Evolutionary conservation across 2,797 vertebrate species (phyloP), one percentile per base, ranked within the genome.

Genomic region (Silurus aristotelis): DNA sequence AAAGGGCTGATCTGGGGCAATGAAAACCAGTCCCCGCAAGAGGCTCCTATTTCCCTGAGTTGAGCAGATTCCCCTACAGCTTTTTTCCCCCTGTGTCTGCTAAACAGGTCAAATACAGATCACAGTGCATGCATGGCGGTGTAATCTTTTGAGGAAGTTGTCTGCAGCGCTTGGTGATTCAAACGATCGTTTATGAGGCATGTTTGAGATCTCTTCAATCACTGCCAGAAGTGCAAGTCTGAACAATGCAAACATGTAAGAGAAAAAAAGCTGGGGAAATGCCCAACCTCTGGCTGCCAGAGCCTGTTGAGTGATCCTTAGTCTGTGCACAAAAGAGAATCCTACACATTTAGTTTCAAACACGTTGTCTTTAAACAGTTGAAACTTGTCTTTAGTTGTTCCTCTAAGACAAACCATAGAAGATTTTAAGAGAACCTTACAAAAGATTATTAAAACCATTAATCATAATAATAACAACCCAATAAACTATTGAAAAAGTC

Each of bases 11-110:
- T 89, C 68, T 82, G 83, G 76, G 86, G 89, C 91, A 92, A 93
- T 94, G 92, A 94, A 92, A 94, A 94, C 90, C 92, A 92, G 91
- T 90, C 91, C 89, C 87, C 88, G 48, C 83, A 84, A 90, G 88
- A 91, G 89, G 90, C 90, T 91, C 82, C 66, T 89, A 88, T 93
- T 93, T 87, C 76, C 88, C 56, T 88, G 88, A 83, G 84, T 90
- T 78, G 63, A 84, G 48, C 86, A 64, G 76, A 84, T 87, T 85
- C 83, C 82, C 63, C 55, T 79, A 31, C 52, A 67, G 43, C 58
- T 75, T 82, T 83, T 81, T 86, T 1, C 31, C 27, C 70, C 25
- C 25, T 38, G 31, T 82, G 73, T 68, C 52, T 83, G 22, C 64
- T 85, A 85, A 84, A 87, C 43, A 87, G 93, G 92, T 94, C 93